These are phyloP conservation scores for Aythya baeri DNA, from an alignment of 2,113 vertebrate genomes.

Conservation along the genomic window DNA sequence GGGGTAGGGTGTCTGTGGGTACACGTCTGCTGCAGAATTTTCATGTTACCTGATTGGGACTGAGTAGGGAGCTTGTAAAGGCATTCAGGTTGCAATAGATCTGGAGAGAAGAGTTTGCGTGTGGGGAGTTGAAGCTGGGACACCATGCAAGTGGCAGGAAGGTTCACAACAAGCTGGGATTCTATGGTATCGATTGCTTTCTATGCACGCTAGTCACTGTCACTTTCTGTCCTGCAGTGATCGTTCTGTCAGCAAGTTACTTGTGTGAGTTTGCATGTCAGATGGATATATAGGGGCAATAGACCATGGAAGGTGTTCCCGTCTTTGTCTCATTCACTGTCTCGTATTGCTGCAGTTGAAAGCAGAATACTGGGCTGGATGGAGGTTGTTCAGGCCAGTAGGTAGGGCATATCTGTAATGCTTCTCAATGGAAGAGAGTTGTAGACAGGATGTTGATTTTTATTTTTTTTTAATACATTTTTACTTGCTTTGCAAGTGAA, in stretches of 20 bases:
- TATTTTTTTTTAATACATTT: not conserved
- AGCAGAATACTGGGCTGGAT: not conserved
- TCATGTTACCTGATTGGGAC: not conserved
- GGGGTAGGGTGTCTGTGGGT: not conserved
- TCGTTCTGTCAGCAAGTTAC: not conserved
- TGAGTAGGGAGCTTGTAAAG: not conserved
- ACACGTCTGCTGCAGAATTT: not conserved
- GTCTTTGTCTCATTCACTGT: not conserved
- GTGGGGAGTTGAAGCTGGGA: not conserved
- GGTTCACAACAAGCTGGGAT: not conserved
- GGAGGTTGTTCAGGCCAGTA: not conserved
- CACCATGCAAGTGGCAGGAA: not conserved
- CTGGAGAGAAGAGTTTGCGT: not conserved
- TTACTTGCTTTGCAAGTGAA: not conserved
- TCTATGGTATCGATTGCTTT: not conserved
- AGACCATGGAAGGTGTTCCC: not conserved
- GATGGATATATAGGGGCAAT: not conserved
- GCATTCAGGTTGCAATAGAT: not conserved
- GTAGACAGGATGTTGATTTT: not conserved
- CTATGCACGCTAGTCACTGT: not conserved
- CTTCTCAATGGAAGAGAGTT: not conserved
- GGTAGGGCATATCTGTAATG: not conserved
- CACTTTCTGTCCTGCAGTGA: not conserved
- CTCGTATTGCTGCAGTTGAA: not conserved
- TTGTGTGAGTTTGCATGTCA: fast-evolving